Base-by-base conservation (phyloP, 2,113 vertebrate genomes). In the Alexandromys fortis region DNA sequence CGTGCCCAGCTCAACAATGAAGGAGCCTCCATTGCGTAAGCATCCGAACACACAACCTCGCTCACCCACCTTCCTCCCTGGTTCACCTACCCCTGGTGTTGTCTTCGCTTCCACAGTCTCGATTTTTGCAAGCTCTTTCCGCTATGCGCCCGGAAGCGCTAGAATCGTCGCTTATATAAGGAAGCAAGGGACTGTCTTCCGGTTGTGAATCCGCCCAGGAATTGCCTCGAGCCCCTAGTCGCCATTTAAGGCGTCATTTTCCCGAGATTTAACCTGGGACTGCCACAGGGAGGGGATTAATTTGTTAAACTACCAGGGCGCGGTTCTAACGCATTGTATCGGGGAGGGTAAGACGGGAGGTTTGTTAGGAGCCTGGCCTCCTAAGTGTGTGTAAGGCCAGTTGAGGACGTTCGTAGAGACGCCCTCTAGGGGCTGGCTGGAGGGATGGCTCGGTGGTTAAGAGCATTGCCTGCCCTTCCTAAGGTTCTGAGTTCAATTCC, bases 71-170 rank as follows among this genome's bases (percentile, higher is more conserved):
- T 19, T 10, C 21, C 55, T 63, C 81, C n/a, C 35, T 61, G 55
- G 12, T 26, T 14, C 7, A 45, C n/a, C 42, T 28, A 83, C 81
- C 55, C 11, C 24, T 1, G 7, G 55, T 38, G 22, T 24, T 1
- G 22, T 8, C 7, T 28, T 45, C 1, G 1, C 2, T 4, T 16
- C 26, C 1, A 10, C 68, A 65, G 61, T 5, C 38, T 17, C 3
- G n/a, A 7, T 2, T 12, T 22, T 28, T 63, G n/a, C 3, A 4
- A 86, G 38, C 11, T 86, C 38, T 42, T 7, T 67, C 61, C 33
- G 61, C 38, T 21, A 45, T 47, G 17, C 10, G 8, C 6, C 10
- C 0, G 0, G 61, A 5, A 22, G 3, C 4, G 0, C 7, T 22
- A 4, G 16, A 4, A 4, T 30, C 38, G 2, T 7, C 2, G n/a